Conservation (phyloP, 2,797 vertebrate species). For the Lindbergichthys nudifrons region DNA sequence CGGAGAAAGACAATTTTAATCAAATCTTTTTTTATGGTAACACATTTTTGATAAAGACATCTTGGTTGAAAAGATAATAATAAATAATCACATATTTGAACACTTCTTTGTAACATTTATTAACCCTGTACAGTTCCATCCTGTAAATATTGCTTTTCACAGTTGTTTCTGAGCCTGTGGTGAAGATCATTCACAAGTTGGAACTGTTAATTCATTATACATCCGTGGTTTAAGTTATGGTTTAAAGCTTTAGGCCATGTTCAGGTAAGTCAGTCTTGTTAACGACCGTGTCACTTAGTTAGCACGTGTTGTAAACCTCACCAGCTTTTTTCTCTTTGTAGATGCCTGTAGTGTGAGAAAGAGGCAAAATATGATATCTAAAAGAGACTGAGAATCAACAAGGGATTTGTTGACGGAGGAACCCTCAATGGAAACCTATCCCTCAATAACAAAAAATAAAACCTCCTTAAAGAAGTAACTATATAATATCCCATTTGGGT, state of each 20-base stretch:
- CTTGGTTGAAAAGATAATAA: not conserved
- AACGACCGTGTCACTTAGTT: conserved; percentile 27
- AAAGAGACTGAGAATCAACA: conserved; percentile 15
- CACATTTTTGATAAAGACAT: not conserved
- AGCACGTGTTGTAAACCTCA: conserved; percentile 34
- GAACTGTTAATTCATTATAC: not conserved
- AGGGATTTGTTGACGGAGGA: not conserved
- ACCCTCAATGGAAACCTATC: not conserved
- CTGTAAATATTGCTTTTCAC: not conserved
- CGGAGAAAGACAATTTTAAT: not conserved
- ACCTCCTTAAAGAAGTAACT: not conserved
- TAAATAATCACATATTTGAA: not conserved
- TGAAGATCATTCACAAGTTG: not conserved
- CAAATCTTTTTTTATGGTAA: not conserved
- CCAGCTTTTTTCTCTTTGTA: conserved; percentile 42
- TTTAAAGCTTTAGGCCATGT: conserved; percentile 12
- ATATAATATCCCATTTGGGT: no score
- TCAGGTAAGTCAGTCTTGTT: conserved; percentile 46
- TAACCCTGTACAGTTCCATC: not conserved
- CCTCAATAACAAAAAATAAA: not conserved
- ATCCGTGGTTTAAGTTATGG: conserved; percentile 23
- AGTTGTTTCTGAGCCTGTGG: not conserved
- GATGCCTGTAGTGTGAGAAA: conserved; percentile 34
- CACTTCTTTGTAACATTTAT: not conserved
- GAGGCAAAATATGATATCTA: conserved; percentile 37